These are phyloP conservation scores for Triplophysa tibetana DNA, from an alignment of 2,113 vertebrate species.

Conservation along the genomic window DNA sequence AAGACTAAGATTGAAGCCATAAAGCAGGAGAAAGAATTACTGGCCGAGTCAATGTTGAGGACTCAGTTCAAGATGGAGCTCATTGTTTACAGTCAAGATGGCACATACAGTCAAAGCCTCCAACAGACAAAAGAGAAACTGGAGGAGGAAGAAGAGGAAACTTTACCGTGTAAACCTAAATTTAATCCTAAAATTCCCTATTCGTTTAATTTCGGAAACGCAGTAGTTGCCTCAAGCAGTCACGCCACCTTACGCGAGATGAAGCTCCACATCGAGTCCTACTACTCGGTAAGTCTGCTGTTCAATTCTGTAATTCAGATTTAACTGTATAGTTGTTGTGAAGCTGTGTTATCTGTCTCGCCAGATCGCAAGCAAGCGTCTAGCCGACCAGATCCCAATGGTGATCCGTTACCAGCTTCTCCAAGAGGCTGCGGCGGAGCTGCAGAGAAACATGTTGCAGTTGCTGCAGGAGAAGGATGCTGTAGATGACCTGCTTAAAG, in stretches of 20 bases:
- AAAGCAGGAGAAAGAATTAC: conserved; percentile 60
- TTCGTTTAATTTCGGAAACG: no score
- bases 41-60: conserved; percentile 70
- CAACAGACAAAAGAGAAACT: conserved; percentile 1
- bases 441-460: conserved; percentile 80
- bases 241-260: conserved; percentile 60
- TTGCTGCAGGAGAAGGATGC: conserved; percentile 76
- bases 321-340: conserved; percentile 49
- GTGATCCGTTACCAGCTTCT: conserved; percentile 81
- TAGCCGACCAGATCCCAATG: conserved; percentile 83
- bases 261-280: conserved; percentile 65
- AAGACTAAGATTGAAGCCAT: conserved; percentile 79
- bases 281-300: conserved; percentile 63
- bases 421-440: conserved; percentile 61
- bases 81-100: conserved; percentile 84
- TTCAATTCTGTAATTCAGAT: background rate
- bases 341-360: conserved; percentile 41
- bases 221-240: conserved; percentile 4
- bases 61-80: conserved; percentile 87
- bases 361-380: conserved; percentile 76
- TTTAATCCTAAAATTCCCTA: no score
- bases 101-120: conserved; percentile 65
- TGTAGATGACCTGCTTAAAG: conserved; percentile 69
- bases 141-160: rapidly evolving
- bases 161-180: no score